phyloP scores from a whole-genome alignment of 1,140 invertebrate species.

The Macrobrachium rosenbergii region DNA sequence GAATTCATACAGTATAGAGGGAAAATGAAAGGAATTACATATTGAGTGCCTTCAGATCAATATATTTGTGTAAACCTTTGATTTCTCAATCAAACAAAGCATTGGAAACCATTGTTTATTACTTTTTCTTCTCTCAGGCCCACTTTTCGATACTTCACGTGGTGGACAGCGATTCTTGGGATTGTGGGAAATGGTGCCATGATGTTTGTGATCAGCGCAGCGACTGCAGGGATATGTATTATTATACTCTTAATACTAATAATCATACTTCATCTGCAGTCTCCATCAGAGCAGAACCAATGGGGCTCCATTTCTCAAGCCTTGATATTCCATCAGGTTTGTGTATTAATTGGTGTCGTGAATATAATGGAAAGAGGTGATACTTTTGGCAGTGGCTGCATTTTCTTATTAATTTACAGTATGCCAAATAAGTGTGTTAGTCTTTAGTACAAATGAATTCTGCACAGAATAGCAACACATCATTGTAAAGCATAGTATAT shows the following conservation, averaged over 20 bases:
- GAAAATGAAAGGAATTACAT: no score
- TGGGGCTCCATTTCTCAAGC: conserved; percentile 99
- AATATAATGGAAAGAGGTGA: not conserved
- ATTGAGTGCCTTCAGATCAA: no score
- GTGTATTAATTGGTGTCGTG: not conserved
- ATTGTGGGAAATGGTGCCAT: conserved; percentile 89
- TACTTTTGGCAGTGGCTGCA: no score
- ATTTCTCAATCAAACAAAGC: not conserved
- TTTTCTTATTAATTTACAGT: no score
- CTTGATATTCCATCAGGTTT: conserved; percentile 96
- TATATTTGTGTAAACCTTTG: not conserved
- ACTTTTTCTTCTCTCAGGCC: conserved; percentile 76
- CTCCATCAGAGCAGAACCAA: conserved; percentile 83
- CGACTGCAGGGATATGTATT: conserved; percentile 90
- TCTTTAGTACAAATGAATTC: no score
- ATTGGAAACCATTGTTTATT: not conserved
- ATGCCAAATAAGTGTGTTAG: no score
- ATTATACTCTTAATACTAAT: conserved; percentile 88
- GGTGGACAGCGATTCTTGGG: conserved; percentile 91
- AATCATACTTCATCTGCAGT: conserved; percentile 91
- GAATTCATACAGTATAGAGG: no score
- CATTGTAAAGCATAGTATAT: no score
- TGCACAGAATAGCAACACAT: no score
- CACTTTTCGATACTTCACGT: conserved; percentile 96
- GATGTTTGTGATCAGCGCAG: conserved; percentile 95